These are phyloP conservation scores for Erythrolamprus reginae DNA, from an alignment of 2,113 vertebrate genomes.

Conservation along the genomic window DNA sequence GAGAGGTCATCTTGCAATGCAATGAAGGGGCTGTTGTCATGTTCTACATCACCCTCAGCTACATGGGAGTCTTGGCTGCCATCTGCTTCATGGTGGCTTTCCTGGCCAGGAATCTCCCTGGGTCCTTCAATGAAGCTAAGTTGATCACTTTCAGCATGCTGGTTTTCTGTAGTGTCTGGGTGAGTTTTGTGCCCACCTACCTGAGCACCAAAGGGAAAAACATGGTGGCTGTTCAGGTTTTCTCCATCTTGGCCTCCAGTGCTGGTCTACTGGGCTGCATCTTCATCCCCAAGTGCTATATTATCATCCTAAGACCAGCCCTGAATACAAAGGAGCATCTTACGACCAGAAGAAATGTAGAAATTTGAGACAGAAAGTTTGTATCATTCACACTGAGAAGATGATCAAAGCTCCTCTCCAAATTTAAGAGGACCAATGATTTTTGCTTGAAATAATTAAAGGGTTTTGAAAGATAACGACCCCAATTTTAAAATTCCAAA, in stretches of 20 bases:
- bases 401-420: background rate
- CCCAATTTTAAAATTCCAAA: background rate
- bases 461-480: background rate
- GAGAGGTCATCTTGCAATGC: background rate
- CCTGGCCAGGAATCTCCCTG: background rate
- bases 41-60: background rate
- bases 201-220: background rate
- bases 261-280: background rate
- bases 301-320: background rate
- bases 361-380: background rate
- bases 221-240: background rate
- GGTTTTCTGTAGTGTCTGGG: background rate
- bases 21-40: background rate
- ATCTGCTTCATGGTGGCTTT: background rate
- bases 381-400: background rate
- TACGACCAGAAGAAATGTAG: background rate
- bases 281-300: background rate
- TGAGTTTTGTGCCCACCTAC: background rate
- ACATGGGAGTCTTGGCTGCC: background rate
- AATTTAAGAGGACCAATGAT: background rate
- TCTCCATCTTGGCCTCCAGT: background rate
- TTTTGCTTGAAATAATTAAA: background rate
- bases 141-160: background rate
- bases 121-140: background rate
- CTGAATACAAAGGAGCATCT: background rate